A percentile compares a stretch with the other conserved stretches of the same genome.
Conservation (phyloP, 2,797 vertebrate species). For the Acanthurus lineatus region DNA sequence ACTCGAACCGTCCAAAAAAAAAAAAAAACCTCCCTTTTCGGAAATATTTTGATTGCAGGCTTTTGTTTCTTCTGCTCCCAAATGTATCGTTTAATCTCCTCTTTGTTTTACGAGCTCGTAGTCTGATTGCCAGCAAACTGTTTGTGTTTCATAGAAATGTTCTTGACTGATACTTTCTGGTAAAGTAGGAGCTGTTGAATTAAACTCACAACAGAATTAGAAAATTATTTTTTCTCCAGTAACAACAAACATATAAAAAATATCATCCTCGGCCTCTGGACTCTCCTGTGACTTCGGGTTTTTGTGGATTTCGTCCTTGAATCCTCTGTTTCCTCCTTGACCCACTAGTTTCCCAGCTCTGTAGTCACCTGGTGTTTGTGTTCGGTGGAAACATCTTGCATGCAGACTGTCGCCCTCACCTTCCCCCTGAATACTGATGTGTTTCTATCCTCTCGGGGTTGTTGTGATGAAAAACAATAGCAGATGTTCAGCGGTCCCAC, state of each 20-base stretch:
- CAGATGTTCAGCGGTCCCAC: conserved; percentile 60
- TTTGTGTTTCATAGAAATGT: background rate
- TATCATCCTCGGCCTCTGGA: background rate
- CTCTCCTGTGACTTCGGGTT: background rate
- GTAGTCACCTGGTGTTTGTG: conserved; percentile 53
- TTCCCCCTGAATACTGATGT: conserved; percentile 60
- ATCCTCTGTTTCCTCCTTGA: conserved; percentile 22
- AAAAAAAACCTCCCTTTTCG: too few species aligned
- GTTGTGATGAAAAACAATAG: conserved; percentile 58
- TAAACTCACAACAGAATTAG: background rate
- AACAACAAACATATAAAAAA: background rate
- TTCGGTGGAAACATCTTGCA: conserved; percentile 45
- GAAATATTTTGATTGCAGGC: conserved; percentile 22
- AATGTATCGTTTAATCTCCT: background rate
- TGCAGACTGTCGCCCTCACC: conserved; percentile 47
- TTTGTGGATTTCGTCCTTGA: background rate
- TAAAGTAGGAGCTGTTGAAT: background rate
- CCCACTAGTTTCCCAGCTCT: conserved; percentile 11
- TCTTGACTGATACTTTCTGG: background rate
- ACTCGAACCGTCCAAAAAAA: background rate
- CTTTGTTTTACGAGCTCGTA: background rate
- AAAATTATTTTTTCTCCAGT: background rate
- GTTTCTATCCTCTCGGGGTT: conserved; percentile 31
- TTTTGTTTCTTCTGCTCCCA: conserved; percentile 41
- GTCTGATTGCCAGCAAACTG: too few species aligned